Percentiles rank a stretch among this genome's conserved stretches.
Conservation (phyloP, 2,113 vertebrate genomes). For the Actinemys pallida region DNA sequence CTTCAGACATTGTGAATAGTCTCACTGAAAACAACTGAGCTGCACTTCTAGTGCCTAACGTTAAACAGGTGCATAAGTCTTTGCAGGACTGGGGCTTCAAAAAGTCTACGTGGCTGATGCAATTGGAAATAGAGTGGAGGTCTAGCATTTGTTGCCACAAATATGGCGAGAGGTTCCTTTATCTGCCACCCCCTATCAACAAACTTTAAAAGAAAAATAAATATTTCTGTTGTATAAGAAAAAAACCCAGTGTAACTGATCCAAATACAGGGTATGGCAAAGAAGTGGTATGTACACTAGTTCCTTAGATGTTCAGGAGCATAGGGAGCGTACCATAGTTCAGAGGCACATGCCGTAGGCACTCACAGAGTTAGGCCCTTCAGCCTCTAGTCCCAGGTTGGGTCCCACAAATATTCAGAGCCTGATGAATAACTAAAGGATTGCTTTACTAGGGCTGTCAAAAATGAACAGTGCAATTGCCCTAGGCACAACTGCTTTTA, state of each 20-base stretch:
- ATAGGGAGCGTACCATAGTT: not conserved
- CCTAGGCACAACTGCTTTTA: not conserved
- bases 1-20: not conserved
- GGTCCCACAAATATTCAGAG: not conserved
- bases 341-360: rapidly evolving
- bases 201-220: not conserved
- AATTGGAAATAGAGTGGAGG: not conserved
- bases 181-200: not conserved
- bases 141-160: not conserved
- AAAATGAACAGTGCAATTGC: not conserved
- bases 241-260: not conserved
- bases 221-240: too few relatives aligned
- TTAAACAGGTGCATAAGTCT: not conserved
- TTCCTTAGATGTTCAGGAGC: not conserved
- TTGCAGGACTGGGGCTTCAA: not conserved
- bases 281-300: not conserved
- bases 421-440: not conserved
- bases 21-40: not conserved
- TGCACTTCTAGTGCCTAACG: not conserved
- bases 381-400: not conserved
- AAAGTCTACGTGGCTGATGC: not conserved
- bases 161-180: not conserved
- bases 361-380: not conserved
- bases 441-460: not conserved
- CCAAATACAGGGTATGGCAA: not conserved